Base-by-base conservation (phyloP, 2,888 invertebrate species). In the Calliopum simillimum region DNA sequence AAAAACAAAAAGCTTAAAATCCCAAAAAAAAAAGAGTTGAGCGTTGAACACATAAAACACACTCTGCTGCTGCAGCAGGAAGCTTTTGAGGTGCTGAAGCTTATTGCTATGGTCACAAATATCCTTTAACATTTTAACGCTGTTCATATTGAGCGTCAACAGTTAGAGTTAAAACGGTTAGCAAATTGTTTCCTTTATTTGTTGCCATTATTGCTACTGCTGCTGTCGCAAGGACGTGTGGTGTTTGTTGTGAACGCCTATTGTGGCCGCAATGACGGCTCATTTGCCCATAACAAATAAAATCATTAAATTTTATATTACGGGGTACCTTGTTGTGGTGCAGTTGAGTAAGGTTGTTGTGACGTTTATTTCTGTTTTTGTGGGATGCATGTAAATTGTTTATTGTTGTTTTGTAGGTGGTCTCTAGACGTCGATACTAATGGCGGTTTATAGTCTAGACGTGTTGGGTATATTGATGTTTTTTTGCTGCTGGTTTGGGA, bases 381-480 rank as follows among this genome's bases (percentile, higher is more conserved):
- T 46, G 61, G 44, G 8, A 61, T 14, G 61, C 61, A 61, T 61
- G 44, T 61, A 61, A 61, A 61, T 61, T 61, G 6, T 44, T 33
- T 33, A 8, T 33, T 33, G 33, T 33, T 5, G 33, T 33, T 33
- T 23, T 6, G 61, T 44, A 21, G 13, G 33, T 33, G 21, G 23
- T 21, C 61, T n/a, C n/a, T n/a, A n/a, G 61, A 11, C 21, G 16
- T 59, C 59, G 43, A 41, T 43, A 25, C 51, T 49, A 64, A 51
- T 64, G 64, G 16, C 21, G 55, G 46, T 66, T 66, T 56, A 66
- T 66, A 41, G 66, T 43, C 23, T 43, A 14, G 44, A 66, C 66
- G 66, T 66, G 66, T 66, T 66, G 44, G 19, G 66, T 43, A 21
- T 55, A 23, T 55, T 55, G 46, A 66, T 61, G 8, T n/a, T n/a